Conservation (phyloP, 2,888 invertebrate genomes). For the Teleiodes luculella region DNA sequence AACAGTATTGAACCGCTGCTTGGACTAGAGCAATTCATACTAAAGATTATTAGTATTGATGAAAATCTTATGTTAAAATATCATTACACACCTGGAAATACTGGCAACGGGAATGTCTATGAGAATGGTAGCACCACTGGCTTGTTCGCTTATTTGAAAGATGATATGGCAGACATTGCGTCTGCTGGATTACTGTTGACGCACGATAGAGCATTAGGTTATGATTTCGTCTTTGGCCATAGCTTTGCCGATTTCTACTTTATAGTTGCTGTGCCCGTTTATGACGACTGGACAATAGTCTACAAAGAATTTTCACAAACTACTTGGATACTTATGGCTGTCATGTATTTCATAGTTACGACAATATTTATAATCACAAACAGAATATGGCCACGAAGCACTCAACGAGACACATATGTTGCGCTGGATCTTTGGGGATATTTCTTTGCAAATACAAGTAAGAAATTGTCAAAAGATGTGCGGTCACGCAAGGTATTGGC, state of each 20-base stretch:
- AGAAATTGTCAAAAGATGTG: constrained; percentile 12
- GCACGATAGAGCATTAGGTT: constrained; percentile 13
- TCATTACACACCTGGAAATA: not conserved
- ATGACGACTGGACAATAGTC: constrained; percentile 14
- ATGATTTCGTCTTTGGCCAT: constrained; percentile 17
- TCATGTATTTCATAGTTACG: not conserved
- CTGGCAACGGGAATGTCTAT: not conserved
- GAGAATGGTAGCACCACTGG: constrained; percentile 13
- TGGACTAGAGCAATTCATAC: constrained; percentile 1
- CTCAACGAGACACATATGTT: no score
- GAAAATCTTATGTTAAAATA: constrained; percentile 6
- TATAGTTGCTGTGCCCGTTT: not conserved
- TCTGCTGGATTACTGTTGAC: constrained; percentile 19
- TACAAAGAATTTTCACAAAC: constrained; percentile 13
- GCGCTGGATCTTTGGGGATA: constrained; percentile 19
- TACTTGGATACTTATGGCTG: constrained; percentile 6
- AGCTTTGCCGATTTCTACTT: constrained; percentile 8
- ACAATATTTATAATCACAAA: not conserved
- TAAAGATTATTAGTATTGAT: not conserved
- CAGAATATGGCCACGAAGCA: not conserved
- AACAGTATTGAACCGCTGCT: not conserved
- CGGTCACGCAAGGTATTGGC: constrained; percentile 15
- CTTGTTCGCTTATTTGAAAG: constrained; percentile 9
- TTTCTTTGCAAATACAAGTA: constrained; percentile 17
- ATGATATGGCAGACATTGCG: constrained; percentile 15